These are phyloP conservation scores for Orius insidiosus DNA, from an alignment of 1,140 invertebrate species.

Conservation along the genomic window DNA sequence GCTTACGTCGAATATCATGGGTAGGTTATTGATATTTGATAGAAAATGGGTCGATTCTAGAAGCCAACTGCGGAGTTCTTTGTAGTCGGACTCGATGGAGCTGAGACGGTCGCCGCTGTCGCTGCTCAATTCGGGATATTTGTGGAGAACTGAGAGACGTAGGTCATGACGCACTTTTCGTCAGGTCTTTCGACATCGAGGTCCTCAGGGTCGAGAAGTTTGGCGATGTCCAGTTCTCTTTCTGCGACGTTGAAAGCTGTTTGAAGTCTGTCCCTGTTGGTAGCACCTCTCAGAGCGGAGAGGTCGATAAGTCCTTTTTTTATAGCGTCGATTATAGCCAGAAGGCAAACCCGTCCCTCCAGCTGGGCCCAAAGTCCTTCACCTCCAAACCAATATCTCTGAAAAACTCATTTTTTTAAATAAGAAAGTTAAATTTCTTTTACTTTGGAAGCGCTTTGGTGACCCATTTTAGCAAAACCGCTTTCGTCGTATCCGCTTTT, in stretches of 20 bases:
- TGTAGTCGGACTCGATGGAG: slow-evolving; percentile 61
- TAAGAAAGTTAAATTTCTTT: slow-evolving; percentile 19
- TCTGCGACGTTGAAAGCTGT: slow-evolving; percentile 90
- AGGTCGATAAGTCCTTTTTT: slow-evolving; percentile 83
- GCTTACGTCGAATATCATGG: slow-evolving; percentile 31
- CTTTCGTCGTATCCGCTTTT: slow-evolving; percentile 77
- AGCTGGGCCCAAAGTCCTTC: slow-evolving; percentile 88
- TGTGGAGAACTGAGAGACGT: slow-evolving; percentile 94
- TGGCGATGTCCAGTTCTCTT: slow-evolving; percentile 77
- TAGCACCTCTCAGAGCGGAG: slow-evolving; percentile 53
- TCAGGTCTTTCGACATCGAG: slow-evolving; percentile 94
- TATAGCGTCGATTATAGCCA: slow-evolving; percentile 90
- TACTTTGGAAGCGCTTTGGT: slow-evolving; percentile 82
- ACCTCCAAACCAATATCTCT: slow-evolving; percentile 77
- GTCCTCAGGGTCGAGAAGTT: slow-evolving; percentile 86
- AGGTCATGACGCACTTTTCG: slow-evolving; percentile 98
- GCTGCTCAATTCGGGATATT: slow-evolving; percentile 60
- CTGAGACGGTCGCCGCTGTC: slow-evolving; percentile 49
- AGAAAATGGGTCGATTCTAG: slow-evolving; percentile 51
- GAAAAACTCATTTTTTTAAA: slow-evolving; percentile 4
- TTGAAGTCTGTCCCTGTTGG: slow-evolving; percentile 68
- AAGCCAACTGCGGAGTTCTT: slow-evolving; percentile 63
- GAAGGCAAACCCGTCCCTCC: slow-evolving; percentile 91
- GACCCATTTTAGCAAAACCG: slow-evolving; percentile 87
- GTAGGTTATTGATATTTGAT: slow-evolving; percentile 37